These are phyloP conservation scores for Vidua chalybeata DNA, from an alignment of 2,113 vertebrate species.

Conservation along the genomic window DNA sequence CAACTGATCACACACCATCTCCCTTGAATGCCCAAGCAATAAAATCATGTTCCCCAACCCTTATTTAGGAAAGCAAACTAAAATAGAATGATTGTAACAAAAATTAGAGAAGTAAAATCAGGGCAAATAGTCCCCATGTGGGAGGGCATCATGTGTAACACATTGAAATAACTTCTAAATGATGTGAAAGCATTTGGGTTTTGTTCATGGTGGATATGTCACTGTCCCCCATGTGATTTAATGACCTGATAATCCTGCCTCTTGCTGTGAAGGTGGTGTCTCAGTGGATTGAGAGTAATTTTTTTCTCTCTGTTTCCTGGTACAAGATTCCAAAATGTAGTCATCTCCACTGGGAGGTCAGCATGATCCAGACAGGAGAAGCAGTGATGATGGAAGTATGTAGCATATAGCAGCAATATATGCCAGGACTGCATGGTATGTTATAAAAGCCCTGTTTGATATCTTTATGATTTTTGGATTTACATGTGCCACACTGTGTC, in stretches of 20 bases:
- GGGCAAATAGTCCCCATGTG: background rate
- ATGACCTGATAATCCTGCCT: background rate
- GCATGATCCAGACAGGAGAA: constrained; percentile 8
- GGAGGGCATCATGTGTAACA: background rate
- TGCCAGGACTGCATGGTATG: background rate
- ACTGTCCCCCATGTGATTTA: background rate
- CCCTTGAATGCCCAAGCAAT: background rate
- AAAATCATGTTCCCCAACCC: accelerated
- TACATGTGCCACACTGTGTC: background rate
- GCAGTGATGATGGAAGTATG: background rate
- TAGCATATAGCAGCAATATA: background rate
- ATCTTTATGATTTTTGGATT: constrained; percentile 13
- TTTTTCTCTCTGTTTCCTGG: background rate
- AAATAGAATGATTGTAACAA: background rate
- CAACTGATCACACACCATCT: background rate
- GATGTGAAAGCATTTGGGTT: background rate
- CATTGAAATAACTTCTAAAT: background rate
- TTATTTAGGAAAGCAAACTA: background rate
- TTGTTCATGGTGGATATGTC: background rate
- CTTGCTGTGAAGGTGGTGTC: background rate
- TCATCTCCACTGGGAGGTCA: background rate
- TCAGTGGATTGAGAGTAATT: background rate
- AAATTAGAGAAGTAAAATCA: background rate
- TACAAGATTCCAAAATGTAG: constrained; percentile 4
- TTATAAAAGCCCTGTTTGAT: background rate